Evolutionary conservation across 35 echinoderm and acorn worm species (phyloP), one percentile per base, ranked within the genome.

Genomic region (Heliocidaris tuberculata): DNA sequence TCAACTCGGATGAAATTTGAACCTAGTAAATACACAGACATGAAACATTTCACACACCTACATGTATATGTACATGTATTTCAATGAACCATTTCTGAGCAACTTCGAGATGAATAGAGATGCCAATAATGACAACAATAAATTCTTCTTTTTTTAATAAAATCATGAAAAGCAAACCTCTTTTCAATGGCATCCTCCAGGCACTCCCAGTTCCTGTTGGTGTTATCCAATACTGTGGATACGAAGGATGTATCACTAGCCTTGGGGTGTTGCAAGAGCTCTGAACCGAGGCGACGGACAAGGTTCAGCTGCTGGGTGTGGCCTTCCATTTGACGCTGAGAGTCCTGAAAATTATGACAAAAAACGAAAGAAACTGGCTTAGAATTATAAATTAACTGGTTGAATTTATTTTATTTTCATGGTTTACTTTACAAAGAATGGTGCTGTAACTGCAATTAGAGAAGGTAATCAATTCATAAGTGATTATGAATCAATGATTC

Each of bases 191-290:
- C 96, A 95, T 96, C 97, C 50, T 99, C 96, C 50, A 97, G 32
- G 9, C 93, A 47, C 21, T 96, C 95, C 98, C 98, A 99, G 97
- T 99, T 99, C 48, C 94, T 85, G 48, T 99, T 97, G 29, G 97
- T 97, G 93, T 97, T 99, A 31, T 99, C 95, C 32, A 99, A 92
- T 1, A 97, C 97, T 5, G 95, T 90, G 13, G 87, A 59, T 2
- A 99, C 95, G 61, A 96, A 96, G 65, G 98, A 96, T 9, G 98
- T 99, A 70, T 99, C 98, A 52, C 95, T 97, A 48, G 97, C 97
- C 56, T 95, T 94, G 21, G 98, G 98, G 90, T 99, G 94, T 19
- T 71, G 59, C 86, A 99, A 47, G 21, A 99, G 87, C 88, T 97
- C 98, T 59, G 95, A 93, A 12, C 94, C 98, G 17, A 99, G 96